Evolutionary conservation across 35 echinoderm and acorn worm genomes (phyloP), one percentile per base, ranked within the genome.

Genomic region (Amphiura filiformis): DNA sequence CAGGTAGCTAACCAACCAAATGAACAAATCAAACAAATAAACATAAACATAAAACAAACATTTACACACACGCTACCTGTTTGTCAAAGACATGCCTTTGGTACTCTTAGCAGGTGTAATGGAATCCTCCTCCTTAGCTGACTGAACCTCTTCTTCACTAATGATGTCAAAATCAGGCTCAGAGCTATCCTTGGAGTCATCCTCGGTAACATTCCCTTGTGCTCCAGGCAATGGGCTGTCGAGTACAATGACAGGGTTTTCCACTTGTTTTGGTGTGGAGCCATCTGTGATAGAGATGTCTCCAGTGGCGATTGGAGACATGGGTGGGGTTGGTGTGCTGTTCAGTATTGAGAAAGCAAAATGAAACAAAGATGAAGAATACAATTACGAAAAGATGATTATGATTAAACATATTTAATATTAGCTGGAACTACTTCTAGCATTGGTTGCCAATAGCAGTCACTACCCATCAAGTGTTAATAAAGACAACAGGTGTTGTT

Each of bases 81-180:
- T 70, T 23, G 7, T 23, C 28, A 30, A 13, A 18, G 15, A 23
- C 61, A 70, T 5, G 26, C 61, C 26, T n/a, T 3, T 30, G 9
- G 61, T 70, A n/a, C 26, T n/a, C 26, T 70, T 70, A 2, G 28
- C 28, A 70, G n/a, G n/a, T n/a, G n/a, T n/a, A n/a, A n/a, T 1
- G 7, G 13, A 75, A 37, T 79, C 37, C 1, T 87, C 86, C 40
- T 87, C 70, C 64, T 91, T 87, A 0, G 76, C 84, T 15, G 84
- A 83, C 12, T 40, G 81, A 30, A 97, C 88, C 70, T 97, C 94
- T 30, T 97, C 90, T 37, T 97, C 94, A 57, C 90, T 90, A 41
- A 97, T 97, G 38, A 97, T 83, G 36, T 95, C 89, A 88, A 95
- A 95, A 22, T 95, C 93, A 34, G 79, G 85, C 76, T 95, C 93